phyloP scores from a whole-genome alignment of 2,797 vertebrate genomes.

The Kryptopterus vitreolus region DNA sequence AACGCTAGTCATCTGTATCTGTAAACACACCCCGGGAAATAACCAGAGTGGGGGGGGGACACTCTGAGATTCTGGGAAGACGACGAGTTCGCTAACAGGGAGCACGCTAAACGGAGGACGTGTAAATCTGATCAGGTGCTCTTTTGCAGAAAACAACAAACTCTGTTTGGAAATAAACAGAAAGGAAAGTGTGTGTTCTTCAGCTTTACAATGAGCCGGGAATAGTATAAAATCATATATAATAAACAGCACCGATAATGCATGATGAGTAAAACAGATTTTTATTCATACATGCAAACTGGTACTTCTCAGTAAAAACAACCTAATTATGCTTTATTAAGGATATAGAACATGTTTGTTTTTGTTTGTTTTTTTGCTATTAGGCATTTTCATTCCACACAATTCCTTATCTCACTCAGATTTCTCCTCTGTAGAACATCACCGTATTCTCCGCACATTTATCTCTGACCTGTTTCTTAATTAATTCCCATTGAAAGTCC shows the following conservation, averaged over 20 bases:
- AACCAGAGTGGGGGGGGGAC: background rate
- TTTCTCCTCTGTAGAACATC: background rate
- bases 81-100: no score
- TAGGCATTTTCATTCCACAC: no score
- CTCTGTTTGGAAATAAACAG: background rate
- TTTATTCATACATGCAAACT: background rate
- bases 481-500: background rate
- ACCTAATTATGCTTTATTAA: background rate
- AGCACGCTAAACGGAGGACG: background rate
- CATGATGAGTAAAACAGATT: background rate
- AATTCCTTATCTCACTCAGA: constrained; percentile 3
- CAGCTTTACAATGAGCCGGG: background rate
- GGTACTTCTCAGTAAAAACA: background rate
- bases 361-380: no score
- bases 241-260: background rate
- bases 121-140: background rate
- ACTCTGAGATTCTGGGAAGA: background rate
- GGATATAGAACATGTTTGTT: no score
- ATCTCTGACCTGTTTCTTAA: background rate
- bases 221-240: background rate
- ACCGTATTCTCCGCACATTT: no score
- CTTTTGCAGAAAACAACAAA: background rate
- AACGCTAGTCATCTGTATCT: background rate
- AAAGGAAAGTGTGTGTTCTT: background rate
- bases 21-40: background rate